phyloP scores from a whole-genome alignment of 2,888 invertebrate genomes.

The Teinopalpus imperialis region DNA sequence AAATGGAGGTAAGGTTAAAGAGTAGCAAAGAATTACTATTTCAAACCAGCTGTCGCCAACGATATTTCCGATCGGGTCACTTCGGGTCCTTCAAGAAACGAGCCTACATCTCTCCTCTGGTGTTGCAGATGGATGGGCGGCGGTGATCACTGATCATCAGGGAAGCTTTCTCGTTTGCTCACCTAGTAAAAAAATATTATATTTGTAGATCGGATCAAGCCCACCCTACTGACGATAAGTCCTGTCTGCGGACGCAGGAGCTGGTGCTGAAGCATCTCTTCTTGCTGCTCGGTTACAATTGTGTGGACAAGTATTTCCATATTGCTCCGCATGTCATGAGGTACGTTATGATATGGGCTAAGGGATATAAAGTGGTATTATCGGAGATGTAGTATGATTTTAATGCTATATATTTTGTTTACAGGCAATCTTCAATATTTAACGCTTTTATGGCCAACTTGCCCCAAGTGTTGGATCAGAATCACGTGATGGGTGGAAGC shows the following conservation, averaged over 20 bases:
- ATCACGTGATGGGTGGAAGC: constrained; percentile 95
- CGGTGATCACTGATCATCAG: no score
- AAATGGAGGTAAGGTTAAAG: no score
- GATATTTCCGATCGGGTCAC: no score
- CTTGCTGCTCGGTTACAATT: constrained; percentile 95
- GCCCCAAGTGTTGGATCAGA: constrained; percentile 97
- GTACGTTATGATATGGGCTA: constrained; percentile 63
- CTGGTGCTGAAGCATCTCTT: constrained; percentile 96
- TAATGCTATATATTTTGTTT: constrained; percentile 30
- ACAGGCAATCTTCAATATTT: constrained; percentile 94
- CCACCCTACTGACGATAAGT: constrained; percentile 93
- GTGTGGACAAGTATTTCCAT: constrained; percentile 94
- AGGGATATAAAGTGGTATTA: no score
- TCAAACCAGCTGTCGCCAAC: no score
- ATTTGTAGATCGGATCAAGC: constrained; percentile 82
- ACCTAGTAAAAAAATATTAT: no score
- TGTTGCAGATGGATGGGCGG: no score
- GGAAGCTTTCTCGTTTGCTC: no score
- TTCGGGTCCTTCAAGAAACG: no score
- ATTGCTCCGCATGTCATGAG: constrained; percentile 93
- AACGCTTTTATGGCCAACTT: constrained; percentile 97
- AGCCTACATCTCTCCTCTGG: no score
- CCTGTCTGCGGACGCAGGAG: constrained; percentile 89
- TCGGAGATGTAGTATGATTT: no score
- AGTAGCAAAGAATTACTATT: no score